phyloP scores from a whole-genome alignment of 1,140 invertebrate genomes.

The Drosophila sp. region DNA sequence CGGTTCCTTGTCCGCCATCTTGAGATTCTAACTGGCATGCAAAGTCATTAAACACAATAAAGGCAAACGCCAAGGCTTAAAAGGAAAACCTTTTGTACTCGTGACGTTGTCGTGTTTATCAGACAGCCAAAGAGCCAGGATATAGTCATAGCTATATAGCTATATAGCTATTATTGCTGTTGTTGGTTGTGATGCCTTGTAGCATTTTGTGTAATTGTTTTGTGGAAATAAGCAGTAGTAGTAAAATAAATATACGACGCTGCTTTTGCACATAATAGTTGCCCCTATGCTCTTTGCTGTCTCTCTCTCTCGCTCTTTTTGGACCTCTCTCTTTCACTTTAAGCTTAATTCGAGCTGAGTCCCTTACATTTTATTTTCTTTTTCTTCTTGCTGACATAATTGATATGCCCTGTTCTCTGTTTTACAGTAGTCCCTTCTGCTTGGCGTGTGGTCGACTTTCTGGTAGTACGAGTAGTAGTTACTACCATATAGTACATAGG shows the following conservation, averaged over 20 bases:
- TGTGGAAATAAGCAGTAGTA: slow-evolving; percentile 65
- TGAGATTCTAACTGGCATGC: slow-evolving; percentile 49
- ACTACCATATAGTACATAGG: neutral
- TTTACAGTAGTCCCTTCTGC: slow-evolving; percentile 24
- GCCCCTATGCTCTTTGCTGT: slow-evolving; percentile 14
- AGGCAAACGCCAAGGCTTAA: slow-evolving; percentile 57
- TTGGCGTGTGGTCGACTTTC: slow-evolving; percentile 34
- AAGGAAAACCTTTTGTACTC: slow-evolving; percentile 57
- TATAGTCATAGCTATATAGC: slow-evolving; percentile 30
- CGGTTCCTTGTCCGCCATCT: slow-evolving; percentile 27
- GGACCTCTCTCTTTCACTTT: neutral
- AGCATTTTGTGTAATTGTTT: slow-evolving; percentile 82
- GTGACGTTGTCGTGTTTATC: slow-evolving; percentile 80
- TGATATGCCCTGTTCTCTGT: slow-evolving; percentile 58
- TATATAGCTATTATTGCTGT: slow-evolving; percentile 6
- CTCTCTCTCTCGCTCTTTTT: neutral
- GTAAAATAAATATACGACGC: slow-evolving; percentile 42
- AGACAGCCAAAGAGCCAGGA: slow-evolving; percentile 42
- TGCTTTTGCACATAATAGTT: slow-evolving; percentile 66
- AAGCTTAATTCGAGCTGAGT: slow-evolving; percentile 4
- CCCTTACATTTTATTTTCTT: slow-evolving; percentile 21
- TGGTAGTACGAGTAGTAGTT: neutral
- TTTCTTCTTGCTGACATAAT: slow-evolving; percentile 71
- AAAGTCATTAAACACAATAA: slow-evolving; percentile 76
- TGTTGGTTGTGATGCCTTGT: slow-evolving; percentile 57